Conservation (phyloP, 2,113 vertebrate genomes). For the Oreotrochilus melanogaster region DNA sequence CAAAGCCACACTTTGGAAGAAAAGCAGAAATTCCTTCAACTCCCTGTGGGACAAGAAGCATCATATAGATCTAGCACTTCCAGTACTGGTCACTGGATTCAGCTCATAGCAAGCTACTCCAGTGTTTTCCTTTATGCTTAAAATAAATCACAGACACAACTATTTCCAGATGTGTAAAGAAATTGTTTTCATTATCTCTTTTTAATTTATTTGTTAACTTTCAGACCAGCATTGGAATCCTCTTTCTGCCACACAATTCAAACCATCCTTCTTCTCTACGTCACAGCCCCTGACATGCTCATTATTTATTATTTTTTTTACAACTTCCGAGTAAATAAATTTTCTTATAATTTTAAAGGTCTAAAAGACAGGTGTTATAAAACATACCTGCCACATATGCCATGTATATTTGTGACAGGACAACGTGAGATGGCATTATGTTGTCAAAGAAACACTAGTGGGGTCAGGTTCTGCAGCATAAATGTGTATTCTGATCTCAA, state of each 20-base stretch:
- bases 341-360: not conserved
- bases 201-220: not conserved
- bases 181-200: not conserved
- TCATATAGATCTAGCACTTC: accelerated
- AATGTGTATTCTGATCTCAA: not conserved
- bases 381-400: not conserved
- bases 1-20: not conserved
- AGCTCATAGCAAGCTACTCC: not conserved
- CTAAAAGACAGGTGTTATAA: not conserved
- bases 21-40: not conserved
- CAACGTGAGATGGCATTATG: not conserved
- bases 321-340: not conserved
- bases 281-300: not conserved
- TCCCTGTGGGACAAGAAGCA: not conserved
- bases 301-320: not conserved
- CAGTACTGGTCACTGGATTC: not conserved
- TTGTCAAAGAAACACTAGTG: not conserved
- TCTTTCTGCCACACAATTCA: not conserved
- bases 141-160: not conserved
- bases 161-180: not conserved
- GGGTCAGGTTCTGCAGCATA: not conserved
- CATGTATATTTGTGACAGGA: not conserved
- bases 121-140: not conserved
- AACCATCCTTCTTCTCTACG: not conserved
- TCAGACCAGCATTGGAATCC: not conserved